Percentiles rank a stretch among this genome's conserved stretches.
These are phyloP conservation scores for Harlomillsia oculata DNA, from an alignment of 1,140 invertebrate genomes.

Conservation along the genomic window DNA sequence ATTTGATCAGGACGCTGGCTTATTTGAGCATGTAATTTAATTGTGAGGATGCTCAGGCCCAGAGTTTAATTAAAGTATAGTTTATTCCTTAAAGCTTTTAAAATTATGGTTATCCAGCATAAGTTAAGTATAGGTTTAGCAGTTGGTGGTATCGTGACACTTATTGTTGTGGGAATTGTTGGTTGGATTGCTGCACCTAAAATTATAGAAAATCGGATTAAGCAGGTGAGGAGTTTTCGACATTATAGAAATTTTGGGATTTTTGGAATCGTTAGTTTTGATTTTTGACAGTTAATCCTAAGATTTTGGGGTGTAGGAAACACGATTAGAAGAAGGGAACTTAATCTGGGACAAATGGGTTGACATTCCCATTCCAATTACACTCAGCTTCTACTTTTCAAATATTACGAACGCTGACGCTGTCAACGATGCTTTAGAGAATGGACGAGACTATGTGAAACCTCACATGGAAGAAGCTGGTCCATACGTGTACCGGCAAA, in stretches of 20 bases:
- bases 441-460: not conserved
- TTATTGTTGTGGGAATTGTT: too few species aligned
- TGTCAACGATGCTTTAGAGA: not conserved
- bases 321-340: slow-evolving; percentile 1
- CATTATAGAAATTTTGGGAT: not conserved
- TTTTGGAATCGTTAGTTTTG: not conserved
- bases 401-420: slow-evolving; percentile 45
- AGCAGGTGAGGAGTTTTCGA: not conserved
- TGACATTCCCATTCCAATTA: slow-evolving; percentile 41
- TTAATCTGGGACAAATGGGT: slow-evolving; percentile 10
- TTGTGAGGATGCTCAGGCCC: too few species aligned
- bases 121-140: too few species aligned
- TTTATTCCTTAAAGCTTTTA: too few species aligned
- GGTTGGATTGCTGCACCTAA: slow-evolving; percentile 6
- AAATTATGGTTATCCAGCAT: too few species aligned
- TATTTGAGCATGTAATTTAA: too few species aligned
- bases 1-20: too few species aligned
- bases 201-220: slow-evolving; percentile 4
- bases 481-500: not conserved
- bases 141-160: too few species aligned
- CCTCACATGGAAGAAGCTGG: not conserved
- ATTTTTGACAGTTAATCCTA: not conserved
- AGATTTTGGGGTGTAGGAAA: slow-evolving; percentile 5
- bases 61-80: too few species aligned
- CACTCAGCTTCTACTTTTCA: slow-evolving; percentile 45